Conservation (phyloP, 2,888 invertebrate genomes). For the Tinea trinotella region DNA sequence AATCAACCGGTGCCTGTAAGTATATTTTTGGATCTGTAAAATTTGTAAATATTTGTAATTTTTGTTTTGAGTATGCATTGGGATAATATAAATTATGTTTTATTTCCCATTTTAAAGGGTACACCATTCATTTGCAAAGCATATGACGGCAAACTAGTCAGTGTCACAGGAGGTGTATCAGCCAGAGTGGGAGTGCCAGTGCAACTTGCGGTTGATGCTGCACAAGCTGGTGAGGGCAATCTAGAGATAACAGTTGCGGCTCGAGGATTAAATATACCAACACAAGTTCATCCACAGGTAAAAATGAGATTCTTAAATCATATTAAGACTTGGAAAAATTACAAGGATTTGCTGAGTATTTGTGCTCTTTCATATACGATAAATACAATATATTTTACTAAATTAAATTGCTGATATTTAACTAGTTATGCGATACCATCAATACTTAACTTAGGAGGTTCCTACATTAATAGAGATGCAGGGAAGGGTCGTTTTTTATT, state of each 20-base stretch:
- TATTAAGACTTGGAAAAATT: not conserved
- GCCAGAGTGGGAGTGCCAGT: conserved; percentile 87
- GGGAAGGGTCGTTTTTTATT: too few relatives aligned
- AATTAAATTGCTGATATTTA: too few relatives aligned
- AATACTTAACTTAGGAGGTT: too few relatives aligned
- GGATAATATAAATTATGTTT: not conserved
- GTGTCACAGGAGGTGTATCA: conserved; percentile 84
- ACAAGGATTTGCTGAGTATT: not conserved
- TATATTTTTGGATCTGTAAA: too few relatives aligned
- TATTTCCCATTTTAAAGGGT: conserved; percentile 59
- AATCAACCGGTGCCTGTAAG: conserved; percentile 83
- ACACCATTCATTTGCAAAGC: conserved; percentile 93
- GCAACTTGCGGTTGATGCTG: conserved; percentile 96
- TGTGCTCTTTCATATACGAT: not conserved
- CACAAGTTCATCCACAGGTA: conserved; percentile 94
- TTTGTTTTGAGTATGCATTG: not conserved
- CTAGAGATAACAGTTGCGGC: conserved; percentile 97
- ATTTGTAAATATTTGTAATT: not conserved
- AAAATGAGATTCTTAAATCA: conserved; percentile 47
- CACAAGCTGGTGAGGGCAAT: conserved; percentile 97
- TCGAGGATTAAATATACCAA: conserved; percentile 93
- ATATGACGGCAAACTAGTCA: conserved; percentile 91
- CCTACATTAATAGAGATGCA: too few relatives aligned
- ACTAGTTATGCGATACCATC: too few relatives aligned
- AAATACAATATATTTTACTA: too few relatives aligned